A percentile compares a stretch with the other conserved stretches of the same genome.
Evolutionary conservation across 2,797 vertebrate genomes (phyloP).

Genomic region (Cirrhinus molitorella): DNA sequence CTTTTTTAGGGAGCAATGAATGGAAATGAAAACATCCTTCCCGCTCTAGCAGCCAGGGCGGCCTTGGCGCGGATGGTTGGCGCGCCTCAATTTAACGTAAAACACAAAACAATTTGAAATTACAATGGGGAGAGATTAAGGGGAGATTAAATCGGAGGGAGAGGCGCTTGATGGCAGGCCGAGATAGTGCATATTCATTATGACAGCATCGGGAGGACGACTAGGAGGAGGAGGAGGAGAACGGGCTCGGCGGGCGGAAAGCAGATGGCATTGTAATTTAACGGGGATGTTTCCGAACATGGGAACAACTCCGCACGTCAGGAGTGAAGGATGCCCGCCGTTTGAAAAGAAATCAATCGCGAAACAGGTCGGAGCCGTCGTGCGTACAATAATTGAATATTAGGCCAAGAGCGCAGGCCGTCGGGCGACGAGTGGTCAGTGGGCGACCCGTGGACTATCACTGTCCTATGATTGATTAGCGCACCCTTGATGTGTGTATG

Average conservation of each 20-base stretch:
- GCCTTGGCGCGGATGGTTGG: slow-evolving; percentile 65
- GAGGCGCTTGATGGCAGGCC: slow-evolving; percentile 68
- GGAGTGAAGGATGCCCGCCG: slow-evolving; percentile 81
- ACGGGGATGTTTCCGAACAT: slow-evolving; percentile 82
- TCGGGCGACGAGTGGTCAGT: neutral
- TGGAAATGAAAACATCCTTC: slow-evolving; percentile 66
- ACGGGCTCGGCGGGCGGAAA: slow-evolving; percentile 70
- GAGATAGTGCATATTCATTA: slow-evolving; percentile 75
- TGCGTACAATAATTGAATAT: slow-evolving; percentile 87
- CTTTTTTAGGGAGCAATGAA: slow-evolving; percentile 61
- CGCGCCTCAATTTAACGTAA: slow-evolving; percentile 79
- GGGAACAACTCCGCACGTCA: slow-evolving; percentile 82
- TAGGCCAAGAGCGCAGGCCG: slow-evolving; percentile 69
- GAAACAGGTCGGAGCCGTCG: slow-evolving; percentile 75
- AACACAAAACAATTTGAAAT: slow-evolving; percentile 86
- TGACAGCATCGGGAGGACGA: slow-evolving; percentile 63
- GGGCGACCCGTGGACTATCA: neutral
- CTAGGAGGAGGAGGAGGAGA: slow-evolving; percentile 65
- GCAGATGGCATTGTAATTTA: slow-evolving; percentile 88
- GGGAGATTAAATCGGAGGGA: slow-evolving; percentile 78
- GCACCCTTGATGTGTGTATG: slow-evolving; percentile 41
- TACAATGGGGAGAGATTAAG: slow-evolving; percentile 83
- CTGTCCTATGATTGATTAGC: slow-evolving; percentile 12
- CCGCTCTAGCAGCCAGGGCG: slow-evolving; percentile 57
- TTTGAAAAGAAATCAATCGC: slow-evolving; percentile 85